phyloP scores from a whole-genome alignment of 2,113 vertebrate genomes.

The Labeo rohita region DNA sequence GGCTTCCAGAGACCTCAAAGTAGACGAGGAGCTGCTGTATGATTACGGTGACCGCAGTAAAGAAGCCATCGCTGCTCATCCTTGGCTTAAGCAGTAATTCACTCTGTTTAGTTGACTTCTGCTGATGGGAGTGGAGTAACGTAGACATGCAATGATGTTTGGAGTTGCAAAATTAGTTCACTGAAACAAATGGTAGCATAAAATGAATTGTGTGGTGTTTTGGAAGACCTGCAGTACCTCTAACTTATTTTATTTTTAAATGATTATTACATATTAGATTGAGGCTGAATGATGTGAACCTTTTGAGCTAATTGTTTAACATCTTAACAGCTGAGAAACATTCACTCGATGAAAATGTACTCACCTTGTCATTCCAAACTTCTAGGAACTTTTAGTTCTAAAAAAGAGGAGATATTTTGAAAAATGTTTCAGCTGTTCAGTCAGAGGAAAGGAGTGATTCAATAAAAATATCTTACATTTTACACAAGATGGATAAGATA shows the following conservation, averaged over 20 bases:
- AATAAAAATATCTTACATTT: not conserved
- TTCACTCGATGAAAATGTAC: not conserved
- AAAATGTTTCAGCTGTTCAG: not conserved
- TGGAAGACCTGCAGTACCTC: not conserved
- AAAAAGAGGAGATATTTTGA: not conserved
- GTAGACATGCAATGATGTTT: not conserved
- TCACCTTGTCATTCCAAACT: not conserved
- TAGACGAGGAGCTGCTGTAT: slow-evolving; percentile 91
- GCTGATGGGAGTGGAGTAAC: not conserved
- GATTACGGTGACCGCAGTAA: slow-evolving; percentile 95
- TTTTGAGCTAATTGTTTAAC: not conserved
- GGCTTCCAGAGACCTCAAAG: slow-evolving; percentile 86
- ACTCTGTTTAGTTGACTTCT: not conserved
- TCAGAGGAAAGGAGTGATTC: not conserved
- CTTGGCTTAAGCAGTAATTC: slow-evolving; percentile 89
- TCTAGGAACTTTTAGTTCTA: not conserved
- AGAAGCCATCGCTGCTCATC: slow-evolving; percentile 87
- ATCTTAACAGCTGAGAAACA: not conserved
- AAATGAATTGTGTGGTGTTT: not conserved
- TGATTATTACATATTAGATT: not conserved
- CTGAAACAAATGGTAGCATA: not conserved
- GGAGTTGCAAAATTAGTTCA: not conserved
- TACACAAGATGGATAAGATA: not conserved
- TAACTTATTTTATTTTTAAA: not conserved
- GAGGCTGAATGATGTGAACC: not conserved